These are phyloP conservation scores for Limnephilus lunatus DNA, from an alignment of 2,888 invertebrate species.

Conservation along the genomic window DNA sequence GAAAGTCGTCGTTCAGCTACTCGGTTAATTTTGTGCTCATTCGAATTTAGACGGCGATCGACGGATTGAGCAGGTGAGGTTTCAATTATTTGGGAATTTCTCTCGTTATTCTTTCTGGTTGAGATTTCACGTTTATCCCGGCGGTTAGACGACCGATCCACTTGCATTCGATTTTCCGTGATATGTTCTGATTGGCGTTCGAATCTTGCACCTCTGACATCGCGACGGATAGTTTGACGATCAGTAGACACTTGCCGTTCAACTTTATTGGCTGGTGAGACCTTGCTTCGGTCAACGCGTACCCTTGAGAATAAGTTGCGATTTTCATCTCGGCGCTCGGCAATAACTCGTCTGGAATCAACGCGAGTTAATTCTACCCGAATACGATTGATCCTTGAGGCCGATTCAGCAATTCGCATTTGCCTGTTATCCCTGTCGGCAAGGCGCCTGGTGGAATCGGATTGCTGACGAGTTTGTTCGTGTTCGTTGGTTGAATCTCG, in stretches of 20 bases:
- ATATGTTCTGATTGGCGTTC: background rate
- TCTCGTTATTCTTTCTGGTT: background rate
- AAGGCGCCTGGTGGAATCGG: background rate
- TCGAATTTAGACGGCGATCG: background rate
- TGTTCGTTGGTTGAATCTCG: background rate
- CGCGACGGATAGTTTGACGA: constrained; percentile 1
- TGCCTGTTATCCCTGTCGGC: background rate
- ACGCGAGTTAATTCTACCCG: background rate
- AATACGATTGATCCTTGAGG: constrained; percentile 4
- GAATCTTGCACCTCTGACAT: background rate
- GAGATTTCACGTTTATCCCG: constrained; percentile 49
- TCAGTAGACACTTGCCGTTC: background rate
- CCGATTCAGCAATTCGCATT: background rate
- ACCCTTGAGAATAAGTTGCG: constrained; percentile 2
- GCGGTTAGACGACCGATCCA: background rate
- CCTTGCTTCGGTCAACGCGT: background rate
- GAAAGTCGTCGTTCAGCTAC: background rate
- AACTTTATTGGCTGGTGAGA: background rate
- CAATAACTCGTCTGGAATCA: constrained; percentile 13
- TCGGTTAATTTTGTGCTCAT: background rate
- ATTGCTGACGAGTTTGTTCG: background rate
- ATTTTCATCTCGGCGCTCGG: background rate
- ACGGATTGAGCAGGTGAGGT: background rate
- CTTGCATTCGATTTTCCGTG: background rate
- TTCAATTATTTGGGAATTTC: background rate